Evolutionary conservation across 2,113 vertebrate species (phyloP).

Genomic region (Grammomys surdaster): DNA sequence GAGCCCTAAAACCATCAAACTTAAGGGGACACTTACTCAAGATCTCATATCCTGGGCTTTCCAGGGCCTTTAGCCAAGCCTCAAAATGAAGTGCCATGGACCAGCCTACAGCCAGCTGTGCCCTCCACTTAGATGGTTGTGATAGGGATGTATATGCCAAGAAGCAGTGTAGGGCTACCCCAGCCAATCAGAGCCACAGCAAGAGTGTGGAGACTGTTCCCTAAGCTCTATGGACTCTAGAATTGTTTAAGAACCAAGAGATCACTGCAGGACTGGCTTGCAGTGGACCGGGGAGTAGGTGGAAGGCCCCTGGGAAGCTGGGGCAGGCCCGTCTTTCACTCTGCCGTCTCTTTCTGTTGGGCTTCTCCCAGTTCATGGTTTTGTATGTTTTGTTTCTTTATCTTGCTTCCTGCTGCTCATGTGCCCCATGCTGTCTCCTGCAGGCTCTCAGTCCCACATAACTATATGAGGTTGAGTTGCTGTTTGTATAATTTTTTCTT

Average conservation of each 20-base stretch:
- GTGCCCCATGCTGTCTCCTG: slow-evolving; percentile 93
- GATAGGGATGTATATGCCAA: not conserved
- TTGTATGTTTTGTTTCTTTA: slow-evolving; percentile 95
- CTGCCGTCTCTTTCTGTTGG: slow-evolving; percentile 96
- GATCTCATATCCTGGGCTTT: not conserved
- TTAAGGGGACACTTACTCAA: not conserved
- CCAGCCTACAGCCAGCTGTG: not conserved
- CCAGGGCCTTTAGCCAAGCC: not conserved
- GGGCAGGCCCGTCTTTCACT: slow-evolving; percentile 88
- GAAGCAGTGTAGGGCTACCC: slow-evolving; percentile 16
- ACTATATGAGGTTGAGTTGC: slow-evolving; percentile 99
- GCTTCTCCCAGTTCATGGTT: slow-evolving; percentile 97
- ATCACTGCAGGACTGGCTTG: slow-evolving; percentile 40
- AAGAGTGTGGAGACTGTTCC: slow-evolving; percentile 23
- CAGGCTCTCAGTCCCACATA: slow-evolving; percentile 97
- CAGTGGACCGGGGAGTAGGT: slow-evolving; percentile 67
- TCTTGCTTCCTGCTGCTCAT: slow-evolving; percentile 98
- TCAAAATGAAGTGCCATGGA: slow-evolving; percentile 13
- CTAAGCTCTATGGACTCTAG: not conserved
- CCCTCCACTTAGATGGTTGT: slow-evolving; percentile 30
- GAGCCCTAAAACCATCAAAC: not conserved
- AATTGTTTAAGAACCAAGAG: slow-evolving; percentile 37
- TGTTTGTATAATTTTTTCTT: slow-evolving; percentile 99
- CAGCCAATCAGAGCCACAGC: slow-evolving; percentile 6
- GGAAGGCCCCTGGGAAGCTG: slow-evolving; percentile 80